Conservation (phyloP, 2,888 invertebrate genomes). For the Phytoseiulus persimilis region DNA sequence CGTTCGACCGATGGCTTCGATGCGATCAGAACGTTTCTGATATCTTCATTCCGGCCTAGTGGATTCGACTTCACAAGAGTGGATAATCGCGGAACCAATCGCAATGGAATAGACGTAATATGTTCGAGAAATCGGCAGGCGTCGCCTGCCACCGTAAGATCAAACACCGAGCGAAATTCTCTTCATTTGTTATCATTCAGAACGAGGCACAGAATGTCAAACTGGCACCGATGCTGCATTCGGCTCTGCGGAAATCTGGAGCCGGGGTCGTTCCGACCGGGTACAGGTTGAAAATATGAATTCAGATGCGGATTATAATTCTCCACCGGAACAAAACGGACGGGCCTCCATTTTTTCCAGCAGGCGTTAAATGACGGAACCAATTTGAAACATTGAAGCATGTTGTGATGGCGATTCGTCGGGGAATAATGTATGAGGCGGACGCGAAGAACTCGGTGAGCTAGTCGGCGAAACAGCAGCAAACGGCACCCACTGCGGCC, state of each 20-base stretch:
- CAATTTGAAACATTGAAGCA: neutral
- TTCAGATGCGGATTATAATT: neutral
- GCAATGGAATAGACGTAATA: neutral
- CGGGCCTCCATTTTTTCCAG: neutral
- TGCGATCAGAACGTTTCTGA: no score
- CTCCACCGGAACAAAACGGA: neutral
- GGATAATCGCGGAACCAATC: neutral
- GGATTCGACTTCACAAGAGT: neutral
- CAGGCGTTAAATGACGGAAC: neutral
- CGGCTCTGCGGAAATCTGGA: neutral
- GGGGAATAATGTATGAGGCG: neutral
- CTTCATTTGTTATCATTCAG: neutral
- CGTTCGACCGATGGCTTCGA: no score
- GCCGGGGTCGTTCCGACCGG: neutral
- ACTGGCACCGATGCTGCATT: neutral
- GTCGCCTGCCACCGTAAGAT: neutral
- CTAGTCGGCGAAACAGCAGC: no score
- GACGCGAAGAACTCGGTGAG: neutral
- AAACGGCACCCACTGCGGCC: no score
- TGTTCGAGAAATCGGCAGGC: neutral
- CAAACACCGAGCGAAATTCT: neutral
- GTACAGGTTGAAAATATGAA: constrained; percentile 5
- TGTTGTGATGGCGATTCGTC: neutral
- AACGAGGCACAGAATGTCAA: neutral
- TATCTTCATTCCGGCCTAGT: no score